Evolutionary conservation across 1,140 invertebrate genomes (phyloP).

Genomic region (Holcopasites calliopsidis): DNA sequence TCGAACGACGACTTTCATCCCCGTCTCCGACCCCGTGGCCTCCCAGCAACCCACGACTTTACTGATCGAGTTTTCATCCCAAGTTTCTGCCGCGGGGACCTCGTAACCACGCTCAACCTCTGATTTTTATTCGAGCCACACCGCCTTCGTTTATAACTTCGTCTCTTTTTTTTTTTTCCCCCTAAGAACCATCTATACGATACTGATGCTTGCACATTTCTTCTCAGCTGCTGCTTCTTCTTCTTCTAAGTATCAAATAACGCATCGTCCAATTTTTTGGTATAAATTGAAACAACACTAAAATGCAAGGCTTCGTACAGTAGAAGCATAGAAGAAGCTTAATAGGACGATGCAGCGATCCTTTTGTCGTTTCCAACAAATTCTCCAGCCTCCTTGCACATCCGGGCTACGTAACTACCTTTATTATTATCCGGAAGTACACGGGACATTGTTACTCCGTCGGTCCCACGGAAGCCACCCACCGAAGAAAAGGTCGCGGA

Average conservation of each 20-base stretch:
- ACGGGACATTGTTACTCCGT: neutral
- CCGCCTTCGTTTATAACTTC: slow-evolving; percentile 66
- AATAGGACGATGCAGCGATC: neutral
- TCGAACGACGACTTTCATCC: slow-evolving; percentile 13
- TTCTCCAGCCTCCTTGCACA: neutral
- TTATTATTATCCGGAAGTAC: slow-evolving; percentile 12
- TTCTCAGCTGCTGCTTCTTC: too few species aligned
- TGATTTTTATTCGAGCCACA: slow-evolving; percentile 68
- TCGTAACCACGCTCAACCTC: slow-evolving; percentile 13
- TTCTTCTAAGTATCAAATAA: too few species aligned
- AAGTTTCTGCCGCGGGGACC: slow-evolving; percentile 22
- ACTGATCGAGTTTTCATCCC: slow-evolving; percentile 69
- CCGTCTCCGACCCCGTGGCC: neutral
- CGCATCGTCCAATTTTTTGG: too few species aligned
- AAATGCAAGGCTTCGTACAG: too few species aligned
- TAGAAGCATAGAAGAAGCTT: neutral
- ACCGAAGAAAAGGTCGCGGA: slow-evolving; percentile 29
- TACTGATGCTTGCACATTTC: neutral
- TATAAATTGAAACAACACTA: too few species aligned
- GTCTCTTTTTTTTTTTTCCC: slow-evolving; percentile 52
- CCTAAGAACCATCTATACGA: slow-evolving; percentile 36
- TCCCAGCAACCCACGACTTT: slow-evolving; percentile 35
- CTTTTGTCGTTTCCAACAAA: neutral
- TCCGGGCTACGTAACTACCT: neutral
- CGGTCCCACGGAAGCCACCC: neutral